Conservation (phyloP, 2,113 vertebrate genomes). For the Silurus asotus region DNA sequence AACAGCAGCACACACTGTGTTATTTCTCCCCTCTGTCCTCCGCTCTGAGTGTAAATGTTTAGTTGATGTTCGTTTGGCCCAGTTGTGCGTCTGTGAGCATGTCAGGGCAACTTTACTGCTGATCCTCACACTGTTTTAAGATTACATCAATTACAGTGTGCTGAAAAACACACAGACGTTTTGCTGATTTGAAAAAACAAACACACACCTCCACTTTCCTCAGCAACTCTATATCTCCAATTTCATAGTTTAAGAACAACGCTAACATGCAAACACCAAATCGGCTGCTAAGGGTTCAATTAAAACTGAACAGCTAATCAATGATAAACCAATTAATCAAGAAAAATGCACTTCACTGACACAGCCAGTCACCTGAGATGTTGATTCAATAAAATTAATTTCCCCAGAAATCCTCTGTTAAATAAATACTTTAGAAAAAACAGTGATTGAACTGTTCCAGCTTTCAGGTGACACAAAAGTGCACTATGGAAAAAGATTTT, state of each 20-base stretch:
- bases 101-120: not conserved
- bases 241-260: not conserved
- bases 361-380: not conserved
- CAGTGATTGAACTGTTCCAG: not conserved
- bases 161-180: not conserved
- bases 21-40: not conserved
- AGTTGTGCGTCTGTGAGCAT: not conserved
- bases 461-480: not conserved
- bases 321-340: not conserved
- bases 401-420: not conserved
- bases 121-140: slow-evolving; percentile 20
- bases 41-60: not conserved
- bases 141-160: not conserved
- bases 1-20: not conserved
- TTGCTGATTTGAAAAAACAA: not conserved
- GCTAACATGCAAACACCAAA: not conserved
- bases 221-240: not conserved
- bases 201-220: not conserved
- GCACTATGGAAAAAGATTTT: not conserved
- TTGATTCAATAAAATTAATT: no score
- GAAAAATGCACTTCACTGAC: not conserved
- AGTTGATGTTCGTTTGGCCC: not conserved
- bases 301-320: not conserved
- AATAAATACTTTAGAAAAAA: not conserved
- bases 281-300: not conserved